Percentiles rank a stretch among this genome's conserved stretches.
Evolutionary conservation across 1,140 invertebrate genomes (phyloP).

Genomic region (Ips nitidus): DNA sequence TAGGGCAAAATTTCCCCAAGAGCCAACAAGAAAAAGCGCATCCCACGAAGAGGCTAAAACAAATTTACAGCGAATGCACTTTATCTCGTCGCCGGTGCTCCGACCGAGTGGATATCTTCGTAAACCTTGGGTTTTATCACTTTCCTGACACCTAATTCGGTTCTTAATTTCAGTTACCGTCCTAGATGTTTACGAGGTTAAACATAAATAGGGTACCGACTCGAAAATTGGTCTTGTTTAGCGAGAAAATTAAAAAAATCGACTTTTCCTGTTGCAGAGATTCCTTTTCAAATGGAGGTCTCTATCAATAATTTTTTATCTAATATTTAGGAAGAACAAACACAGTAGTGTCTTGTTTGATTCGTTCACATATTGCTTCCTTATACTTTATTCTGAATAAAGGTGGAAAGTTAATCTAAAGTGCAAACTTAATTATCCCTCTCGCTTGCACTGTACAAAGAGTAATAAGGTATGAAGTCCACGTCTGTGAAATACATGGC

Average conservation of each 20-base stretch:
- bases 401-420: constrained; percentile 11
- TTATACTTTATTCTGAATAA: too few species aligned
- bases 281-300: too few species aligned
- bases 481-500: constrained; percentile 18
- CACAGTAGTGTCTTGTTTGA: too few species aligned
- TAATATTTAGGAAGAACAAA: too few species aligned
- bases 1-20: constrained; percentile 10
- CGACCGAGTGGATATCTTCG: constrained; percentile 23
- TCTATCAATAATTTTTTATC: too few species aligned
- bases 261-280: too few species aligned
- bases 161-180: constrained; percentile 35
- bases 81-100: constrained; percentile 8
- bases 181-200: constrained; percentile 21
- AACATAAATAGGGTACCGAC: constrained; percentile 24
- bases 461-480: constrained; percentile 21
- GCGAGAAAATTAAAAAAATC: constrained; percentile 20
- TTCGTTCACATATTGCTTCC: too few species aligned
- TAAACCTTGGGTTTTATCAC: constrained; percentile 32
- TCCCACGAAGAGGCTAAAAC: constrained; percentile 4
- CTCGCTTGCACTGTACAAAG: neutral
- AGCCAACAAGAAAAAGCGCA: constrained; percentile 12
- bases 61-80: constrained; percentile 27
- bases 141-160: constrained; percentile 32
- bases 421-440: constrained; percentile 13
- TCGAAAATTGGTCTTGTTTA: constrained; percentile 12